Percentiles rank a stretch among this genome's conserved stretches.
phyloP scores from a whole-genome alignment of 1,140 invertebrate genomes.

The Cydia pomonella region DNA sequence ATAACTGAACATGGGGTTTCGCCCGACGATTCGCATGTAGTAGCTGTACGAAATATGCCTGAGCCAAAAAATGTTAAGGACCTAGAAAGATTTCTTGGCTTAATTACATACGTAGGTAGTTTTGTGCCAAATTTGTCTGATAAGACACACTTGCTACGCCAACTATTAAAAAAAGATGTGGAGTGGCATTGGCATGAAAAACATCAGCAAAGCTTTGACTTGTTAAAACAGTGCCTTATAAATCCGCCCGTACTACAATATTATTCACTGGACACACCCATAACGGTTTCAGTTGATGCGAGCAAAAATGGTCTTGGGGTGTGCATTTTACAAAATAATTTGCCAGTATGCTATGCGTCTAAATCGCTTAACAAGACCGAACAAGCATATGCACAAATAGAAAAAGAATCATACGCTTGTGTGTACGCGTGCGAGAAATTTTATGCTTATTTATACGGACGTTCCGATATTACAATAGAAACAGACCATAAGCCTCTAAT shows the following conservation, averaged over 20 bases:
- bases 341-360: slow-evolving; percentile 18
- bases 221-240: not conserved
- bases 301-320: not conserved
- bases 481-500: too few species aligned
- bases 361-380: not conserved
- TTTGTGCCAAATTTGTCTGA: too few species aligned
- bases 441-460: not conserved
- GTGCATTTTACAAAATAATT: not conserved
- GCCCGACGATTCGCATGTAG: not conserved
- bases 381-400: slow-evolving; percentile 1
- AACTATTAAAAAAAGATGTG: too few species aligned
- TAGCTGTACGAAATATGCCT: not conserved
- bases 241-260: slow-evolving; percentile 11
- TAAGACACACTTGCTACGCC: too few species aligned
- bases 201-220: not conserved
- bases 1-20: not conserved
- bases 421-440: slow-evolving; percentile 19
- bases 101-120: too few species aligned
- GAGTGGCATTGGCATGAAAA: too few species aligned
- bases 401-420: slow-evolving; percentile 2
- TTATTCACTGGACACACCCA: slow-evolving; percentile 6
- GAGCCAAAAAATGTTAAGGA: not conserved
- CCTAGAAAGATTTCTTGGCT: too few species aligned
- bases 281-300: not conserved
- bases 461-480: too few species aligned